Conservation (phyloP, 1,140 invertebrate species). For the Caenorhabditis latens region DNA sequence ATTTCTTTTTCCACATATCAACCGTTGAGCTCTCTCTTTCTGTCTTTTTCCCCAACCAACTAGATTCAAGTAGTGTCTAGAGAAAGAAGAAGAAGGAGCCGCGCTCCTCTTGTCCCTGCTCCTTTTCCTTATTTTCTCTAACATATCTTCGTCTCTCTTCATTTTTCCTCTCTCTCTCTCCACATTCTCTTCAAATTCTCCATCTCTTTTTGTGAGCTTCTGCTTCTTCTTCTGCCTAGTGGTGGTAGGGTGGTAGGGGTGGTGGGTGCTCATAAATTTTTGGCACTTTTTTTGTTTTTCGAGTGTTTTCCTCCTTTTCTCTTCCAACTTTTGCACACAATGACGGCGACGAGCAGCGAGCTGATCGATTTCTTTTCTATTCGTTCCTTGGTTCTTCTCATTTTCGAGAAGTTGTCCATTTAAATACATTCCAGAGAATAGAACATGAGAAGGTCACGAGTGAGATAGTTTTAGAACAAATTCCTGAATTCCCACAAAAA, state of each 20-base stretch:
- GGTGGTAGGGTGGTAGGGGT: neutral
- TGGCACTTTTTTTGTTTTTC: constrained; percentile 38
- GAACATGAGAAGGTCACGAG: no score
- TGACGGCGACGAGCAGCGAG: neutral
- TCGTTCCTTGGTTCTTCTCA: neutral
- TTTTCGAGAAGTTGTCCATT: neutral
- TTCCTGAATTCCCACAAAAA: no score
- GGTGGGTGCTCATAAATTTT: constrained; percentile 50
- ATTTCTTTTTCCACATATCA: constrained; percentile 20
- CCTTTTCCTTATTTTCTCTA: neutral
- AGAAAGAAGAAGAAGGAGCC: constrained; percentile 51
- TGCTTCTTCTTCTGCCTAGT: constrained; percentile 27
- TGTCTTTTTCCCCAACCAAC: neutral
- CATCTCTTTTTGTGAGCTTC: neutral
- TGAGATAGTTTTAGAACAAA: no score
- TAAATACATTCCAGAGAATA: no score
- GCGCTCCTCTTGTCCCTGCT: constrained; percentile 16
- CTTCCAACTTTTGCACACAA: constrained; percentile 46
- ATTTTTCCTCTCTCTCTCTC: constrained; percentile 14
- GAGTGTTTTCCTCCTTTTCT: constrained; percentile 47
- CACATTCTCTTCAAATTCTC: neutral
- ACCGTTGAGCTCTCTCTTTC: neutral
- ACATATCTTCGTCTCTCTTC: neutral
- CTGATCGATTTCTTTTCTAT: constrained; percentile 39
- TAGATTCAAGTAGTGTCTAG: constrained; percentile 12